Base-by-base conservation (phyloP, 2,113 vertebrate species). In the Bucco capensis region DNA sequence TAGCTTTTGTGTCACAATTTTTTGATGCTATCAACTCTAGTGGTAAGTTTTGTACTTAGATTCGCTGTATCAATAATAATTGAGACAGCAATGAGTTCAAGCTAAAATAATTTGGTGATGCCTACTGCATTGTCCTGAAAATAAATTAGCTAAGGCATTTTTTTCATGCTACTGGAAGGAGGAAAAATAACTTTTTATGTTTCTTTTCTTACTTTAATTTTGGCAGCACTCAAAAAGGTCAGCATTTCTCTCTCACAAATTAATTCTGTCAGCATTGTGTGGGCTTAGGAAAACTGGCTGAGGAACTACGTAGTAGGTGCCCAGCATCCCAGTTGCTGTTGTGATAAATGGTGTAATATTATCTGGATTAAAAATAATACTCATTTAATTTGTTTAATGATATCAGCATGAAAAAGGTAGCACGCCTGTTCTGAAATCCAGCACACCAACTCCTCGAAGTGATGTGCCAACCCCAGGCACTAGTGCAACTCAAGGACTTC, bases 401-500 rank as follows among this genome's bases (percentile, higher is more conserved):
- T 97, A 95, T 93, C 95, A 99, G 99, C 98, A 99, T 96, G 99
- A 99, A 96, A 99, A 99, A 97, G 98, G 98, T 90, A 98, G 98
- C 85, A 99, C 98, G 77, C 99, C 99, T 73, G 98, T 98, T 94
- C 97, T 99, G 71, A 99, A 99, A 98, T 98, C 99, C 75, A 99
- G 98, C 97, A 99, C 99, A 79, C 98, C 99, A 35, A 99, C 99
- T 88, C 99, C 99, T 69, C 97, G 99, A 96, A 98, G 98, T 31
- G 99, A 99, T 93, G 98, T 98, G 96, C 97, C 98, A 95, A 98
- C 98, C 27, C 98, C 98, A 14, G 99, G 98, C 93, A 98, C 98
- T 40, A 99, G 98, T 71, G 98, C 98, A 91, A 98, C 98, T 80
- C 98, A 98, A 94, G 98, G 98, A 84, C 98, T 99, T 78, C 98